phyloP scores from a whole-genome alignment of 92 coral and sea anemone genomes.

The Zoanthus sansibaricus region DNA sequence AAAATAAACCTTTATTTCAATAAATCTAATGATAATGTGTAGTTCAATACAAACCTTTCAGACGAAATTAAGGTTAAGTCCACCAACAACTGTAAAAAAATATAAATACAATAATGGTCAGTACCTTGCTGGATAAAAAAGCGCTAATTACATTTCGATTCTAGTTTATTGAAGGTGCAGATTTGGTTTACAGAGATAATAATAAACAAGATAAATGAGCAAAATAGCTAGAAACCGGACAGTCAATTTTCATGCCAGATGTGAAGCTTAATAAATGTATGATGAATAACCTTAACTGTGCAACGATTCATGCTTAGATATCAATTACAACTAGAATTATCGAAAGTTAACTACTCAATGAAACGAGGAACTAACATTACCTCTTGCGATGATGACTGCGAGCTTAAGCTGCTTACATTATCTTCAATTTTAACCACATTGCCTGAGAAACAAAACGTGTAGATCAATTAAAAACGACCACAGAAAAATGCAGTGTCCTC shows the following conservation, averaged over 20 bases:
- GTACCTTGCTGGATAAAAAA: conserved; percentile 7
- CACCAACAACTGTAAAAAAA: background rate
- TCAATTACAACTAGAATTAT: conserved; percentile 11
- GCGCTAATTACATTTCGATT: conserved; percentile 8
- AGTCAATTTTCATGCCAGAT: conserved; percentile 5
- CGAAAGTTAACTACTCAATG: conserved; percentile 14
- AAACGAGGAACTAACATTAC: conserved; percentile 8
- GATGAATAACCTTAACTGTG: conserved; percentile 8
- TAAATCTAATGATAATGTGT: conserved; percentile 8
- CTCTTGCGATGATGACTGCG: conserved; percentile 17
- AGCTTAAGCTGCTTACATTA: conserved; percentile 10
- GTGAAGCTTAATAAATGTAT: conserved; percentile 3
- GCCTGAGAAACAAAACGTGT: conserved; percentile 28
- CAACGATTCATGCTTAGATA: conserved; percentile 14
- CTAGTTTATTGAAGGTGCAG: conserved; percentile 12
- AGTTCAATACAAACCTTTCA: conserved; percentile 10
- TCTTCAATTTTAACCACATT: conserved; percentile 22
- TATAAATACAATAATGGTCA: background rate
- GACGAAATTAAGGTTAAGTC: conserved; percentile 11
- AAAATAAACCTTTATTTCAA: conserved; percentile 10
- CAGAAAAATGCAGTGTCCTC: conserved; percentile 23
- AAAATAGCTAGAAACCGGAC: conserved; percentile 12
- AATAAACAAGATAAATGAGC: conserved; percentile 9
- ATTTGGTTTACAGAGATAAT: conserved; percentile 1
- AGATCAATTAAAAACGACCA: conserved; percentile 20